Conservation (phyloP, 2,797 vertebrate species). For the Erpetoichthys calabaricus region DNA sequence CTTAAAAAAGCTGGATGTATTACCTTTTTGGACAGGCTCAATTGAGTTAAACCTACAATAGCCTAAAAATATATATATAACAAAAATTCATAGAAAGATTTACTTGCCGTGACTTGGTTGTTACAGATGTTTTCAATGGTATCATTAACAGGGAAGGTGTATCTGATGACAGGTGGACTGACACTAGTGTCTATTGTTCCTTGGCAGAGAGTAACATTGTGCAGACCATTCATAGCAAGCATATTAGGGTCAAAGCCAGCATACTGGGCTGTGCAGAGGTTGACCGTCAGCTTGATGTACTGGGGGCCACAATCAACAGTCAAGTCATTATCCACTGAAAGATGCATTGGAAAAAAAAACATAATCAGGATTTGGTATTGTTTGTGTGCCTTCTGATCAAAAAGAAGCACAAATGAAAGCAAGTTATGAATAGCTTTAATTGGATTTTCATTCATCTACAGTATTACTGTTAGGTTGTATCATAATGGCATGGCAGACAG, state of each 20-base stretch:
- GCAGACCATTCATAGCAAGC: conserved; percentile 50
- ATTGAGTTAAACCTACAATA: too few relatives aligned
- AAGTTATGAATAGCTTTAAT: not conserved
- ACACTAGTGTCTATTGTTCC: conserved; percentile 36
- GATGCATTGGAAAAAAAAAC: conserved; percentile 1
- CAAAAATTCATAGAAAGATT: too few relatives aligned
- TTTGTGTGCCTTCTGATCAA: not conserved
- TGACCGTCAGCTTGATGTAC: conserved; percentile 45
- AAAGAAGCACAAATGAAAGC: not conserved
- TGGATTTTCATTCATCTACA: too few relatives aligned
- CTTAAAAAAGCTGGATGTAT: too few relatives aligned
- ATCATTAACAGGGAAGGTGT: conserved; percentile 47
- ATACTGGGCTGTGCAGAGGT: conserved; percentile 54
- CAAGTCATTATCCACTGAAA: conserved; percentile 46
- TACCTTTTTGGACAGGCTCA: too few relatives aligned
- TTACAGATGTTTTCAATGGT: conserved; percentile 46
- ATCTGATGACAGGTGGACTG: conserved; percentile 44
- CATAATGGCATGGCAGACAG: too few relatives aligned
- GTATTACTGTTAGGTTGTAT: too few relatives aligned
- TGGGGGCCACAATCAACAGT: conserved; percentile 39
- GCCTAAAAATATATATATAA: too few relatives aligned
- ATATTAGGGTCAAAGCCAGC: conserved; percentile 37
- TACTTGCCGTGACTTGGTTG: conserved; percentile 46
- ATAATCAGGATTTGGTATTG: not conserved
- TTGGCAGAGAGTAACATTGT: conserved; percentile 33